Evolutionary conservation across 2,113 vertebrate species (phyloP).

Genomic region (Martes martes): DNA sequence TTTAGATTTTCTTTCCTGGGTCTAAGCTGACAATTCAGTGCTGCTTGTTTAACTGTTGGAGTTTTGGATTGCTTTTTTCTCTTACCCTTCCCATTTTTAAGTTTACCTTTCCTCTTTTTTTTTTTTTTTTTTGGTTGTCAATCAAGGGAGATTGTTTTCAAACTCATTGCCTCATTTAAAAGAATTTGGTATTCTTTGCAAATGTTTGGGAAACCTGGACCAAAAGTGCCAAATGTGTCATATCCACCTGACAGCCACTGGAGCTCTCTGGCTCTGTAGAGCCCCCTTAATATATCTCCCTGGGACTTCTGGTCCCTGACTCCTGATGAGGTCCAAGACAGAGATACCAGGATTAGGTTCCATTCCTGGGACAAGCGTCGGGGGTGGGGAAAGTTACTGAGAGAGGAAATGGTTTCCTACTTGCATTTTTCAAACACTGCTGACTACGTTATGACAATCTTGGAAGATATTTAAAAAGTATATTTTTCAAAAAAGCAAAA

Average conservation of each 20-base stretch:
- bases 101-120: neutral
- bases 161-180: neutral
- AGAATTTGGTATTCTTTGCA: neutral
- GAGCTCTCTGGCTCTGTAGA: neutral
- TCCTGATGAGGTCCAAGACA: neutral
- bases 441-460: neutral
- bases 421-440: neutral
- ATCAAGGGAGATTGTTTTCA: neutral
- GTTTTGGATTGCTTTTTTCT: neutral
- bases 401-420: neutral
- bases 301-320: neutral
- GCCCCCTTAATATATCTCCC: neutral
- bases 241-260: neutral
- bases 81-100: neutral
- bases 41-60: neutral
- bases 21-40: neutral
- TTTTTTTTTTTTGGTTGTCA: neutral
- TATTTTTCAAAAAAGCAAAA: conserved; percentile 14
- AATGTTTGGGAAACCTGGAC: neutral
- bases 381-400: neutral
- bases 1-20: conserved; percentile 23
- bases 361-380: neutral
- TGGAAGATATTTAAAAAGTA: neutral
- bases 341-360: neutral
- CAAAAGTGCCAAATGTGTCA: neutral